A percentile compares a stretch with the other conserved stretches of the same genome.
Conservation (phyloP, 2,113 vertebrate species). For the Tangachromis dhanisi region DNA sequence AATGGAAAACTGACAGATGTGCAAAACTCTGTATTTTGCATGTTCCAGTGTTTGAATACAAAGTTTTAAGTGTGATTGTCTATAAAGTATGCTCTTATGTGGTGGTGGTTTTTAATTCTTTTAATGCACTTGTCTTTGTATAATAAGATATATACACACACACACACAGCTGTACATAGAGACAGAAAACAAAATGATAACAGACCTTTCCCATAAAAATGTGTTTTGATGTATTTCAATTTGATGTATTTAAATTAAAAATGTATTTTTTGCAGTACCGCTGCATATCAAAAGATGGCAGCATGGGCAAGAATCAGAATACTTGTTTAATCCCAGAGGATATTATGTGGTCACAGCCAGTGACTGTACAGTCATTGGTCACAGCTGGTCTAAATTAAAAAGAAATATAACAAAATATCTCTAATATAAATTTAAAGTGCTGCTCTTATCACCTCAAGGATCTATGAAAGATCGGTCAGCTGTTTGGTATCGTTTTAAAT, state of each 20-base stretch:
- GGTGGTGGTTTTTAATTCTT: neutral
- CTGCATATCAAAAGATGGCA: slow-evolving; percentile 7
- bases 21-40: neutral
- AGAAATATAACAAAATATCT: accelerated
- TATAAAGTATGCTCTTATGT: neutral
- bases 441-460: neutral
- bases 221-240: neutral
- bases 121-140: neutral
- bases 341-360: neutral
- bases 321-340: neutral
- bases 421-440: neutral
- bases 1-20: neutral
- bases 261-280: neutral
- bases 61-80: neutral
- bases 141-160: neutral
- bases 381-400: neutral
- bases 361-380: neutral
- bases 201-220: neutral
- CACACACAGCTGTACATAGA: neutral
- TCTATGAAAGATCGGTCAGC: neutral
- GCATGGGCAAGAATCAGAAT: neutral
- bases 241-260: neutral
- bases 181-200: too few relatives aligned
- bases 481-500: neutral
- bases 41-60: neutral